Percentiles rank a stretch among this genome's conserved stretches.
These are phyloP conservation scores for Ginglymostoma cirratum DNA, from an alignment of 2,113 vertebrate species.

Conservation along the genomic window DNA sequence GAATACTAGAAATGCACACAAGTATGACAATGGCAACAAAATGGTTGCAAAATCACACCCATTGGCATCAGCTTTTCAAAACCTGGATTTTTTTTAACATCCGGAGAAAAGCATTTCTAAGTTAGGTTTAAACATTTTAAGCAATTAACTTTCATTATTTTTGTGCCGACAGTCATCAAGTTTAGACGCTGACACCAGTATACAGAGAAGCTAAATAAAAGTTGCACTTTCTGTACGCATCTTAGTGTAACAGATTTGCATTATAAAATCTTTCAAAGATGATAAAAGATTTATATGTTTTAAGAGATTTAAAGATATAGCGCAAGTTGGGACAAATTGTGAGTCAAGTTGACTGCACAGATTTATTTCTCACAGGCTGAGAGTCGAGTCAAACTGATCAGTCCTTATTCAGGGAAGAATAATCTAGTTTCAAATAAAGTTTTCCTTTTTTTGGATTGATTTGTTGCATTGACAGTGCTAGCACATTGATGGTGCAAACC, in stretches of 20 bases:
- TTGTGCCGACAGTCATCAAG: background rate
- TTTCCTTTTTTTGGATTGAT: background rate
- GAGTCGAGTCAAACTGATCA: background rate
- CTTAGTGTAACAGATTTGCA: background rate
- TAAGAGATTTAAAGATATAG: background rate
- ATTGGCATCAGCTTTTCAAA: background rate
- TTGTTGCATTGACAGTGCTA: background rate
- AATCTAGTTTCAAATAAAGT: constrained; percentile 22
- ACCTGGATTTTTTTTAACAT: background rate
- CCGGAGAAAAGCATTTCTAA: background rate
- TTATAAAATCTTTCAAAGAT: background rate
- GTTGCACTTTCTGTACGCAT: background rate
- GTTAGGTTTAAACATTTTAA: background rate
- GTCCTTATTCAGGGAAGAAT: background rate
- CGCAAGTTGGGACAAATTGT: background rate
- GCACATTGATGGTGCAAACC: background rate
- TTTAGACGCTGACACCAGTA: background rate
- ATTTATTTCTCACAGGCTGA: background rate
- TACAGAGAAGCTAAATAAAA: background rate
- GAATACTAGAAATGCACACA: background rate
- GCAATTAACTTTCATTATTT: background rate
- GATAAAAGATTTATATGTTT: background rate
- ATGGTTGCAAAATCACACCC: background rate
- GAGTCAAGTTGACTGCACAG: background rate
- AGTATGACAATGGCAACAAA: background rate